Percentiles rank a stretch among this genome's conserved stretches.
phyloP scores from a whole-genome alignment of 1,140 invertebrate genomes.

The Papilio aristodemus region DNA sequence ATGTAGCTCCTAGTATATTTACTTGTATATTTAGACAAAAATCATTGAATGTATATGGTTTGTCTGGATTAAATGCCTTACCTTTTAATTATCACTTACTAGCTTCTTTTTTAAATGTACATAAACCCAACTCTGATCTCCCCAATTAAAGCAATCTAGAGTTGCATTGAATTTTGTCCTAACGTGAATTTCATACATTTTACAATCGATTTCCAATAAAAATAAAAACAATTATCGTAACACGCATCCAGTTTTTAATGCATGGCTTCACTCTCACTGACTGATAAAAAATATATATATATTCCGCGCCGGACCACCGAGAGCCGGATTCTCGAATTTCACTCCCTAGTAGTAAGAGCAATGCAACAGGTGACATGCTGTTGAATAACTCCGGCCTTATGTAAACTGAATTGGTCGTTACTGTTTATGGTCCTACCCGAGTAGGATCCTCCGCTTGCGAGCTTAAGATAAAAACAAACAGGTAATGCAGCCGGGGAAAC shows the following conservation, averaged over 20 bases:
- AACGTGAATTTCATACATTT: not conserved
- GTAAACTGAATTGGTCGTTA: slow-evolving; percentile 25
- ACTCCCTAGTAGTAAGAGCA: slow-evolving; percentile 29
- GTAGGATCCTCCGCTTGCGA: slow-evolving; percentile 13
- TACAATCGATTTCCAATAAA: not conserved
- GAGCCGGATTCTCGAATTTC: slow-evolving; percentile 27
- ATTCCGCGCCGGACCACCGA: not conserved
- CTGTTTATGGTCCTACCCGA: slow-evolving; percentile 20
- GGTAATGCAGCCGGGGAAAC: slow-evolving; percentile 4
- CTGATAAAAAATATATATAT: slow-evolving; percentile 10
- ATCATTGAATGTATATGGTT: not conserved
- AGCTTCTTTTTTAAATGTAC: no score
- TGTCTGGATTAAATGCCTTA: no score
- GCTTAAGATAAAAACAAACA: slow-evolving; percentile 10
- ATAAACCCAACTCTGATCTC: no score
- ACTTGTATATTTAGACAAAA: not conserved
- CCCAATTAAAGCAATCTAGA: no score
- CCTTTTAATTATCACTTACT: not conserved
- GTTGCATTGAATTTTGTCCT: no score
- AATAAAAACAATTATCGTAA: slow-evolving; percentile 5
- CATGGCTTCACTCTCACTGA: slow-evolving; percentile 24
- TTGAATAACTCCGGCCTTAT: slow-evolving; percentile 16
- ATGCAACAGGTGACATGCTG: slow-evolving; percentile 20
- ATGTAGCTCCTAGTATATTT: not conserved
- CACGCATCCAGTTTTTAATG: not conserved